These are phyloP conservation scores for Pseudorhiza aurosa DNA, from an alignment of 30 jellyfish, hydroid and myxozoan genomes.

Conservation along the genomic window DNA sequence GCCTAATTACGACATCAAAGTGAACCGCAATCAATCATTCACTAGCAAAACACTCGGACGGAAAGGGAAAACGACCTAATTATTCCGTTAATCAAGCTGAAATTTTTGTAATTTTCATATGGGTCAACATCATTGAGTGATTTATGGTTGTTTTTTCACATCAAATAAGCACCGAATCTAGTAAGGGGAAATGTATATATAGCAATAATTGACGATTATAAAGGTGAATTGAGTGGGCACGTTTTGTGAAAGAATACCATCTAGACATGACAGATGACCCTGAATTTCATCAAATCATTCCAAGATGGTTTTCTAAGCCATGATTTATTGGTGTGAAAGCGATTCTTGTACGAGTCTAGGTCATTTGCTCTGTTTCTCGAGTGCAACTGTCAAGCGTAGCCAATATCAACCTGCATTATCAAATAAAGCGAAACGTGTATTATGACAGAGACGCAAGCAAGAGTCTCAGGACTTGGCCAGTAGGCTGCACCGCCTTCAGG, in stretches of 20 bases:
- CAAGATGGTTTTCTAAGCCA: conserved; percentile 5
- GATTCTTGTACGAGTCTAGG: conserved; percentile 20
- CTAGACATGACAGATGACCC: conserved; percentile 1
- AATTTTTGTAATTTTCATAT: background rate
- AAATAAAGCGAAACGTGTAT: too few species aligned
- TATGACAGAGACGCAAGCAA: too few species aligned
- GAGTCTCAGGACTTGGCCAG: too few species aligned
- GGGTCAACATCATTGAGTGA: background rate
- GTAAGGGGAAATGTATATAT: conserved; percentile 5
- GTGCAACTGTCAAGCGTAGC: too few species aligned
- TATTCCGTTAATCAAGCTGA: background rate
- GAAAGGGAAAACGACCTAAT: background rate
- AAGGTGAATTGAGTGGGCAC: background rate
- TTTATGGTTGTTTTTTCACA: background rate
- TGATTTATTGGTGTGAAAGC: conserved; percentile 18
- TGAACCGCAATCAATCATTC: background rate
- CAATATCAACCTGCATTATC: too few species aligned
- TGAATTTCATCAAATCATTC: conserved; percentile 9
- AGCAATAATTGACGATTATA: background rate
- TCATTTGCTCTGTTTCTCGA: too few species aligned
- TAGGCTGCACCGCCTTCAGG: too few species aligned
- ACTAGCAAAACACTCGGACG: background rate
- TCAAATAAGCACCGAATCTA: conserved; percentile 8
- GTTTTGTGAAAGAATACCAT: background rate
- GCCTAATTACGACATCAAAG: background rate